Conservation (phyloP, 2,113 vertebrate genomes). For the Micronycteris hirsuta region DNA sequence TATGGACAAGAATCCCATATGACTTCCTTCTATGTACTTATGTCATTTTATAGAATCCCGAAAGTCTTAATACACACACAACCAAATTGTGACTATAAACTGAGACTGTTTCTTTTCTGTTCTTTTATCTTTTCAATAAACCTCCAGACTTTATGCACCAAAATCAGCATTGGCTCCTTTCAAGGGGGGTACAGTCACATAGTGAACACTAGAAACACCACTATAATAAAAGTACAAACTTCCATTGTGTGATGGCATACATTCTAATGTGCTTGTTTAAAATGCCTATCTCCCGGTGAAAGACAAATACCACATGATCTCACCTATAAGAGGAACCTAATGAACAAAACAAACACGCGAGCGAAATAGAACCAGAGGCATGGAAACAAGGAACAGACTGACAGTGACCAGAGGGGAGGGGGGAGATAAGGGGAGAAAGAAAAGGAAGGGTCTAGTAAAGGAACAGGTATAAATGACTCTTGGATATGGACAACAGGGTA, state of each 20-base stretch:
- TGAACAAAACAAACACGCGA: too few relatives aligned
- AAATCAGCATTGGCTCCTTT: not conserved
- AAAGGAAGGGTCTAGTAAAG: too few relatives aligned
- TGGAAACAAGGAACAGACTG: too few relatives aligned
- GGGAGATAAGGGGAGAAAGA: too few relatives aligned
- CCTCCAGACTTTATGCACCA: not conserved
- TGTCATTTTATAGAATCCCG: not conserved
- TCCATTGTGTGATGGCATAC: not conserved
- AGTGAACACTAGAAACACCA: not conserved
- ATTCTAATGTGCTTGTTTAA: slow-evolving; percentile 2
- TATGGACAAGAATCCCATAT: not conserved
- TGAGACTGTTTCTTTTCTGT: not conserved
- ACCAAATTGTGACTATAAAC: not conserved
- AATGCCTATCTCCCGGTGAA: not conserved
- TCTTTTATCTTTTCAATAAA: slow-evolving; percentile 8
- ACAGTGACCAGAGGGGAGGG: too few relatives aligned
- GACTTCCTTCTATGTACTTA: slow-evolving; percentile 3
- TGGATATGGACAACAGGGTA: too few relatives aligned
- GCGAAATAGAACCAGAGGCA: too few relatives aligned
- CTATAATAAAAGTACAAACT: not conserved
- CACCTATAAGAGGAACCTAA: too few relatives aligned
- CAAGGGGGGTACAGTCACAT: not conserved
- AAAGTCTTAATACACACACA: slow-evolving; percentile 8
- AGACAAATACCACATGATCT: too few relatives aligned
- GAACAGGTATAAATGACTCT: too few relatives aligned